Percentiles rank a stretch among this genome's conserved stretches.
phyloP scores from a whole-genome alignment of 2,113 vertebrate species.

The Sisor rabdophorus region DNA sequence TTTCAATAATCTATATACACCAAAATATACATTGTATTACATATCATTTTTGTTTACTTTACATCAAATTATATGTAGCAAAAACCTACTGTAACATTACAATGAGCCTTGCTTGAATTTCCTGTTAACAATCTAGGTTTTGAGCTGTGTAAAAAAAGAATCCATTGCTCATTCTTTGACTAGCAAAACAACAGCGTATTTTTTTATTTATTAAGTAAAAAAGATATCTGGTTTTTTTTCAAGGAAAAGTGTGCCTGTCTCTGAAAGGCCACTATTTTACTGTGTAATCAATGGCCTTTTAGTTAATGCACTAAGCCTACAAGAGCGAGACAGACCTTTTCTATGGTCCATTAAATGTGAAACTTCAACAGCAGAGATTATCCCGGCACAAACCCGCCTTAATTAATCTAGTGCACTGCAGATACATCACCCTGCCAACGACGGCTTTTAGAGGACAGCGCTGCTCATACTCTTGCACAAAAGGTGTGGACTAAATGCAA shows the following conservation, averaged over 20 bases:
- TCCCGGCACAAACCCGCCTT: conserved; percentile 34
- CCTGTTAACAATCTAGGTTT: too few species aligned
- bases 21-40: too few species aligned
- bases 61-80: neutral
- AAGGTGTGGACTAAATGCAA: conserved; percentile 44
- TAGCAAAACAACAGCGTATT: conserved; percentile 19
- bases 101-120: conserved; percentile 28
- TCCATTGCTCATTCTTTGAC: conserved; percentile 26
- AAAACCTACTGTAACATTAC: conserved; percentile 7
- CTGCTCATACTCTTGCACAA: conserved; percentile 33
- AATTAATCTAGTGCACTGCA: conserved; percentile 41
- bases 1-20: too few species aligned
- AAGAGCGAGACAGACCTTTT: conserved; percentile 39
- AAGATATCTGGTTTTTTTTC: conserved; percentile 30
- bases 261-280: conserved; percentile 40
- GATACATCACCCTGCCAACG: conserved; percentile 27
- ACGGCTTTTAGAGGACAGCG: conserved; percentile 41
- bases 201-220: conserved; percentile 40
- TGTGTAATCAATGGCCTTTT: conserved; percentile 49
- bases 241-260: conserved; percentile 39
- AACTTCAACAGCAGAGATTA: conserved; percentile 40
- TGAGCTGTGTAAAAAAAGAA: conserved; percentile 26
- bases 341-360: conserved; percentile 44
- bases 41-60: too few species aligned
- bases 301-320: conserved; percentile 42